phyloP scores from a whole-genome alignment of 2,888 invertebrate species.

The Campoletis raptor region DNA sequence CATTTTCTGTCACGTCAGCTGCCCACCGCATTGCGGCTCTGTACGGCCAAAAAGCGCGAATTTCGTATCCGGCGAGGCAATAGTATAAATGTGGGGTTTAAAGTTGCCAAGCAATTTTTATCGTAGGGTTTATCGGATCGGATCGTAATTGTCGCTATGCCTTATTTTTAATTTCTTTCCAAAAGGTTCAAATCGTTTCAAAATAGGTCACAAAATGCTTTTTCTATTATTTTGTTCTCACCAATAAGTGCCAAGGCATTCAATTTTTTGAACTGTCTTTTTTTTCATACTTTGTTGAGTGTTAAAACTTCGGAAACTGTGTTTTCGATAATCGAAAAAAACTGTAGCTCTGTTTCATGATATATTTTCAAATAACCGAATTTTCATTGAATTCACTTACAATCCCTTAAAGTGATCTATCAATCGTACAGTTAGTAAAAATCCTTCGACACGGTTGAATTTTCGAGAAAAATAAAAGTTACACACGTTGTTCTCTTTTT shows the following conservation, averaged over 20 bases:
- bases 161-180: neutral
- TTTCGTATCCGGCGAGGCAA: neutral
- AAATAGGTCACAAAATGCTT: neutral
- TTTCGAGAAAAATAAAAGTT: too few species aligned
- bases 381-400: too few species aligned
- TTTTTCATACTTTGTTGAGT: too few species aligned
- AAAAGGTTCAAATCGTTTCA: neutral
- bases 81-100: neutral
- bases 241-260: neutral
- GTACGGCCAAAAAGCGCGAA: neutral
- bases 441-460: too few species aligned
- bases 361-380: too few species aligned
- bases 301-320: too few species aligned
- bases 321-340: too few species aligned
- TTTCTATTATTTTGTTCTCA: neutral
- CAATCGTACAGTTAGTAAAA: too few species aligned
- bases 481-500: too few species aligned
- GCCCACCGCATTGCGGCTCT: conserved; percentile 14
- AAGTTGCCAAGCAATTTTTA: neutral
- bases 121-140: neutral
- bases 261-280: neutral
- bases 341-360: too few species aligned
- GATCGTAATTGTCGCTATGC: neutral
- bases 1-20: conserved; percentile 14
- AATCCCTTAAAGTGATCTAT: too few species aligned